A percentile compares a stretch with the other conserved stretches of the same genome.
Conservation (phyloP, 2,797 vertebrate genomes). For the Gadopsis bispinosus region DNA sequence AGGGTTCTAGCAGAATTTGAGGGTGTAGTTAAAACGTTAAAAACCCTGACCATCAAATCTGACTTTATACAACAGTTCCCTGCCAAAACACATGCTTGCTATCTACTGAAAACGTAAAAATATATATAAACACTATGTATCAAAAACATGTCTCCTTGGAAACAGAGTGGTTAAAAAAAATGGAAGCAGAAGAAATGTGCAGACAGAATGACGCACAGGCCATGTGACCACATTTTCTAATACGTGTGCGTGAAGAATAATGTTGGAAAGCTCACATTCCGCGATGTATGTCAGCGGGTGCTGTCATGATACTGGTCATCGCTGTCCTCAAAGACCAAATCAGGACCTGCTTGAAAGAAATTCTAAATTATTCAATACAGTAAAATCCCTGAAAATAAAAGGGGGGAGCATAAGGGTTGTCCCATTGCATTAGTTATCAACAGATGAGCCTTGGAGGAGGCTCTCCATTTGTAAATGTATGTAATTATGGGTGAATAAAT, state of each 20-base stretch:
- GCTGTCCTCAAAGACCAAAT: not conserved
- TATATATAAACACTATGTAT: not conserved
- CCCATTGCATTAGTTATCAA: conserved; percentile 9
- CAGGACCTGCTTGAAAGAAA: conserved; percentile 11
- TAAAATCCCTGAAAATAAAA: conserved; percentile 14
- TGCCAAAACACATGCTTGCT: not conserved
- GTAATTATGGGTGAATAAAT: conserved; percentile 33
- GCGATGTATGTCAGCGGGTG: not conserved
- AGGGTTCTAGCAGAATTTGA: too few relatives aligned
- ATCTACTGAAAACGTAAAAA: not conserved
- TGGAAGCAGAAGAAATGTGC: too few relatives aligned
- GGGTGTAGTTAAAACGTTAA: not conserved
- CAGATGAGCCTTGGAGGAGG: not conserved
- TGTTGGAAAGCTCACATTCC: not conserved
- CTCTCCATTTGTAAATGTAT: conserved; percentile 6
- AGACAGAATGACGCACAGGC: too few relatives aligned
- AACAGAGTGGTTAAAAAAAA: not conserved
- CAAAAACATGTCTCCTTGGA: not conserved
- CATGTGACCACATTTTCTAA: too few relatives aligned
- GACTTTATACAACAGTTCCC: not conserved
- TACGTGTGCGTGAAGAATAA: not conserved
- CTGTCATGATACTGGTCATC: not conserved
- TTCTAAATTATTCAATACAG: conserved; percentile 18
- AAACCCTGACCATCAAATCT: not conserved
- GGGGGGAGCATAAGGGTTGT: conserved; percentile 6